These are phyloP conservation scores for Chelidonichthys spinosus DNA, from an alignment of 2,797 vertebrate species.

Conservation along the genomic window DNA sequence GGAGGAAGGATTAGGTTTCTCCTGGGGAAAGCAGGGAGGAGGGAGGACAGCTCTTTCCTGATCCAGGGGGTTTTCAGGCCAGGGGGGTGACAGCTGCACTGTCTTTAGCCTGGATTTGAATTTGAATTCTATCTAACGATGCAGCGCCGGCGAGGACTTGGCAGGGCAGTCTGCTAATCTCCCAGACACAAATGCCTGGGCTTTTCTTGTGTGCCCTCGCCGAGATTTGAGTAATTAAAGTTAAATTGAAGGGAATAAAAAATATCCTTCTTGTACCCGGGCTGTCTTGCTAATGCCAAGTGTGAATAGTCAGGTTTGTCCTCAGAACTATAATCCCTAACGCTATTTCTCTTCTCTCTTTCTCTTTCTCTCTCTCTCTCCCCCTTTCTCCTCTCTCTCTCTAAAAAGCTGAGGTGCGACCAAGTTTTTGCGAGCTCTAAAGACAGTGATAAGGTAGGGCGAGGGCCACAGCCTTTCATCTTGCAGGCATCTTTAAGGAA, in stretches of 20 bases:
- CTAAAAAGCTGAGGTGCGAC: constrained; percentile 79
- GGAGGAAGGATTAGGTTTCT: constrained; percentile 79
- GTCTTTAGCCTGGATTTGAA: constrained; percentile 91
- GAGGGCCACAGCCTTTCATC: constrained; percentile 82
- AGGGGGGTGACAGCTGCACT: constrained; percentile 90
- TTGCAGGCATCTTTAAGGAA: constrained; percentile 78
- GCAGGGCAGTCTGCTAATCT: constrained; percentile 90
- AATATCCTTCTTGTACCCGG: constrained; percentile 89
- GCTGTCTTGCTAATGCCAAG: constrained; percentile 88
- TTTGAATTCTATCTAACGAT: constrained; percentile 91
- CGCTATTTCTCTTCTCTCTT: constrained; percentile 78
- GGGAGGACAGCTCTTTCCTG: constrained; percentile 92
- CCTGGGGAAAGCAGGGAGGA: constrained; percentile 80
- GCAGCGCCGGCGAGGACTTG: constrained; percentile 89
- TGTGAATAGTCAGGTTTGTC: constrained; percentile 88
- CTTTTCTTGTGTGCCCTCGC: constrained; percentile 89
- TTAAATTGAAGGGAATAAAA: constrained; percentile 91
- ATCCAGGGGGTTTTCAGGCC: constrained; percentile 90
- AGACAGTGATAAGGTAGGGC: constrained; percentile 84
- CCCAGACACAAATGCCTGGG: constrained; percentile 89
- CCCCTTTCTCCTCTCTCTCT: constrained; percentile 32
- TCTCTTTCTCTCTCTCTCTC: constrained; percentile 33
- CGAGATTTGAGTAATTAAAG: constrained; percentile 92
- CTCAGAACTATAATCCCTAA: constrained; percentile 86
- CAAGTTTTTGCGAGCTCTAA: constrained; percentile 83